These are phyloP conservation scores for Meiosimyza decipiens DNA, from an alignment of 2,888 invertebrate species.

Conservation along the genomic window DNA sequence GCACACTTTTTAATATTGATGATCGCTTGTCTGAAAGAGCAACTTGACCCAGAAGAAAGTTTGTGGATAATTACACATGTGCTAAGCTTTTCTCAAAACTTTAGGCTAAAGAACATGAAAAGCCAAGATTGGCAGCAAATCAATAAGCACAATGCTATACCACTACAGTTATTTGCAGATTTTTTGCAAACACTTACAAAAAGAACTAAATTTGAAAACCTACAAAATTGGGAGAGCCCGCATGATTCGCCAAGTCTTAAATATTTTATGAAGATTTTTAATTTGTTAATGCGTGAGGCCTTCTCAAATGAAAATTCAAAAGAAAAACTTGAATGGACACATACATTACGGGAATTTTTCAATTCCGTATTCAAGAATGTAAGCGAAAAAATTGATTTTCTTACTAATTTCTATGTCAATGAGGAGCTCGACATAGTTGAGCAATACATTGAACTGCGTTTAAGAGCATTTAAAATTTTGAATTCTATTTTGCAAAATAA, in stretches of 20 bases:
- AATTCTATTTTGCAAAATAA: constrained; percentile 48
- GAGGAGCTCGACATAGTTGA: constrained; percentile 43
- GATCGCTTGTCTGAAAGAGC: constrained; percentile 54
- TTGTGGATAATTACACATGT: constrained; percentile 46
- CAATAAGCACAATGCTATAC: constrained; percentile 67
- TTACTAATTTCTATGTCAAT: constrained; percentile 70
- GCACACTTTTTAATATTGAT: constrained; percentile 55
- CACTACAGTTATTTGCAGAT: constrained; percentile 71
- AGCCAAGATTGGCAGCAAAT: constrained; percentile 58
- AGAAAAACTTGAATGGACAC: constrained; percentile 53
- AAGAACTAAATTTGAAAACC: constrained; percentile 63
- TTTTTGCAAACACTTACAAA: constrained; percentile 69
- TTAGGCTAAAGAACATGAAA: constrained; percentile 45
- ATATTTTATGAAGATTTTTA: constrained; percentile 52
- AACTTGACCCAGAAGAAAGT: constrained; percentile 43
- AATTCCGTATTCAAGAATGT: constrained; percentile 66
- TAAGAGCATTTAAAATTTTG: constrained; percentile 67
- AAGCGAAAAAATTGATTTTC: constrained; percentile 70
- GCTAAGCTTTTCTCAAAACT: constrained; percentile 43
- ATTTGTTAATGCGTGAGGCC: constrained; percentile 47
- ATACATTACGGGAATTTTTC: constrained; percentile 66
- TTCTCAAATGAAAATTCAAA: constrained; percentile 39
- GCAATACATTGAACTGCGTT: constrained; percentile 68
- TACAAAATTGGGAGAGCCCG: constrained; percentile 57
- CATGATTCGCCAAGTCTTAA: constrained; percentile 36